These are phyloP conservation scores for Temnothorax curvispinosus DNA, from an alignment of 1,140 invertebrate genomes.

Conservation along the genomic window DNA sequence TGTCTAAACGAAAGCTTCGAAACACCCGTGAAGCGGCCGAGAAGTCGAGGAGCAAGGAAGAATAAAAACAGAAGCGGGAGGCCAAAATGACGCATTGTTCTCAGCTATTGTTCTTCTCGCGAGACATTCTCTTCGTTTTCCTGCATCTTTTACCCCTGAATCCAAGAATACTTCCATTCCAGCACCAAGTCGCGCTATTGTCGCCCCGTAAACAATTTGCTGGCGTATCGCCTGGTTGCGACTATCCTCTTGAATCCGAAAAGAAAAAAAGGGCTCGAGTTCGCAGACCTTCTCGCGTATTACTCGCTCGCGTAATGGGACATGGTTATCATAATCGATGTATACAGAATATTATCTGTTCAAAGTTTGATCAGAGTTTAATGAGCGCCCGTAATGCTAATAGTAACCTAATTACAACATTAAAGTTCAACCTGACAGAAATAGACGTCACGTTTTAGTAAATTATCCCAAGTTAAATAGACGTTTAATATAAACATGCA, in stretches of 20 bases:
- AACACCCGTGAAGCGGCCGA: not conserved
- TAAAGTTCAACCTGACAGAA: constrained; percentile 20
- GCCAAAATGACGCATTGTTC: constrained; percentile 50
- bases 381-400: constrained; percentile 25
- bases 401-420: constrained; percentile 41
- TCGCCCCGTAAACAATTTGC: constrained; percentile 53
- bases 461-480: constrained; percentile 39
- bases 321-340: constrained; percentile 18
- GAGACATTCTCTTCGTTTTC: constrained; percentile 3
- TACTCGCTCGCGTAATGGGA: not conserved
- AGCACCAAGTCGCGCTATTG: constrained; percentile 35
- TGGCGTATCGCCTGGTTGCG: constrained; percentile 6
- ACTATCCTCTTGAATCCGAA: not conserved
- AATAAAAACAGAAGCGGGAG: constrained; percentile 11
- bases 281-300: not conserved
- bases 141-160: constrained; percentile 47
- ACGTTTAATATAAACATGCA: not conserved
- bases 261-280: not conserved
- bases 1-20: not conserved
- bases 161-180: not conserved
- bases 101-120: constrained; percentile 35
- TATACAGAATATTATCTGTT: not conserved
- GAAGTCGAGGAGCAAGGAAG: not conserved
- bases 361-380: constrained; percentile 54
- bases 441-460: constrained; percentile 20